Conservation (phyloP, 2,113 vertebrate species). For the Phrynocephalus versicolor region DNA sequence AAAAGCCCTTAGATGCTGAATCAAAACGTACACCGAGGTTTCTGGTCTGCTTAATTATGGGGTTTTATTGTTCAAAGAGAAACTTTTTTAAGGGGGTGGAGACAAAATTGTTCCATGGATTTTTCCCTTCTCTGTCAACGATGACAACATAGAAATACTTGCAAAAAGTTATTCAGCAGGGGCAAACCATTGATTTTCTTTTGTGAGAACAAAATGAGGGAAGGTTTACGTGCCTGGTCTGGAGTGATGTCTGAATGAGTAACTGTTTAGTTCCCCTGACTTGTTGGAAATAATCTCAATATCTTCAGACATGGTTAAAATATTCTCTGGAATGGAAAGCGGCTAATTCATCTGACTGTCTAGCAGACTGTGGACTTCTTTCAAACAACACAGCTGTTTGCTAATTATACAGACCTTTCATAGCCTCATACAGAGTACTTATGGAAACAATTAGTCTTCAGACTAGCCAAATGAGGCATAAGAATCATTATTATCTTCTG, state of each 20-base stretch:
- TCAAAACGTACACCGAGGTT: too few species aligned
- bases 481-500: neutral
- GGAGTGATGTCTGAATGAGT: neutral
- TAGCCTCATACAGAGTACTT: neutral
- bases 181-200: too few species aligned
- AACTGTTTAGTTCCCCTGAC: neutral
- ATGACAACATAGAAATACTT: neutral
- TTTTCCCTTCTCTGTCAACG: too few species aligned
- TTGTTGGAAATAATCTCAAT: neutral
- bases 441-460: constrained; percentile 22
- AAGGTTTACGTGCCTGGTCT: neutral
- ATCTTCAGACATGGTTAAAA: neutral
- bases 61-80: neutral
- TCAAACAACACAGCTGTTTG: constrained; percentile 2
- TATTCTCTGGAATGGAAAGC: neutral
- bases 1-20: too few species aligned
- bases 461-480: neutral
- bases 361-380: neutral
- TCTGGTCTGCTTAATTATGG: too few species aligned
- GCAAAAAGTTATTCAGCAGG: too few species aligned
- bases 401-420: constrained; percentile 14
- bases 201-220: neutral
- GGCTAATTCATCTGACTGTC: constrained; percentile 7
- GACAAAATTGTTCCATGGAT: too few species aligned
- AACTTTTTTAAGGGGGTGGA: too few species aligned